Conservation (phyloP, 1,140 invertebrate genomes). For the Macrosteles quadrilineatus region DNA sequence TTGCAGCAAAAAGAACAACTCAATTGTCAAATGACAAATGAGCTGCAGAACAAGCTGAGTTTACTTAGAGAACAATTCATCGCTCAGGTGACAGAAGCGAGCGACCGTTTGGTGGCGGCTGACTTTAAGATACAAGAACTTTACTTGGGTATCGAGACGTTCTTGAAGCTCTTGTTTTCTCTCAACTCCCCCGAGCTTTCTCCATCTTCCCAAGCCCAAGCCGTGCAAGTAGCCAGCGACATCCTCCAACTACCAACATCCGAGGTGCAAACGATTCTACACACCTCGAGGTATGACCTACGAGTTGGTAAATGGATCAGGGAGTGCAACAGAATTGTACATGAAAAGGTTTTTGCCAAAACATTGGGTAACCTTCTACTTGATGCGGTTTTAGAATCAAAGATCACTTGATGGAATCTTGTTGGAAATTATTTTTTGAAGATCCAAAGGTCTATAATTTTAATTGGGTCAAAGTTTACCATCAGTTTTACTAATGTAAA, state of each 20-base stretch:
- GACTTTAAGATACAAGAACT: slow-evolving; percentile 6
- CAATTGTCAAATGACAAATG: not conserved
- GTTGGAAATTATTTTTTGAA: too few species aligned
- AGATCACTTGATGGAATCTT: too few species aligned
- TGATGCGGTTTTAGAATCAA: too few species aligned
- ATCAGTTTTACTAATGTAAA: too few species aligned
- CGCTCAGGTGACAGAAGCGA: not conserved
- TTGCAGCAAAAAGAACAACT: not conserved
- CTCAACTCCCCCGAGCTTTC: not conserved
- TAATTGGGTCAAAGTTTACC: too few species aligned
- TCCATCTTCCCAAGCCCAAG: not conserved
- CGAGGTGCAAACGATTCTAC: not conserved
- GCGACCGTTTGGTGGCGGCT: not conserved
- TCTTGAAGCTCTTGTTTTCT: slow-evolving; percentile 3
- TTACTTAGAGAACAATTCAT: not conserved
- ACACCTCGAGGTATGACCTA: not conserved
- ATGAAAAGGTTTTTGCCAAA: too few species aligned
- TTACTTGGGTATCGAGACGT: not conserved
- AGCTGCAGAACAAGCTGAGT: not conserved
- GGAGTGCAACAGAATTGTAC: not conserved
- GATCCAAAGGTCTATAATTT: too few species aligned
- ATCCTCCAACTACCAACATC: not conserved
- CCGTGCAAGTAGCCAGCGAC: slow-evolving; percentile 3
- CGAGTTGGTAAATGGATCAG: not conserved
- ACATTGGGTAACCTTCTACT: too few species aligned